Base-by-base conservation (phyloP, 2,113 vertebrate species). In the Paradoxurus hermaphroditus region DNA sequence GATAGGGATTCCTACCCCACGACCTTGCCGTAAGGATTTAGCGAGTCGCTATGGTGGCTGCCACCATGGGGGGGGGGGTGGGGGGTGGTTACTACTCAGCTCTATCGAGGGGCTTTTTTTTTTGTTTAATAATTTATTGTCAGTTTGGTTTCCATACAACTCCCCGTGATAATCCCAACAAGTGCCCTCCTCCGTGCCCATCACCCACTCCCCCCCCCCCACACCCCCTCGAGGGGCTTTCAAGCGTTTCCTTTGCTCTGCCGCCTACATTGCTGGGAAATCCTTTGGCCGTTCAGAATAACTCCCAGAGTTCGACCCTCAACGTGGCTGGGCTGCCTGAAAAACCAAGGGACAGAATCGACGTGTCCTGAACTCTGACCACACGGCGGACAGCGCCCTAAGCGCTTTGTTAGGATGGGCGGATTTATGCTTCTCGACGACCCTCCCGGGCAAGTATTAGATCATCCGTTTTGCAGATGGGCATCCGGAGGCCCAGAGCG, bases 301-400 rank as follows among this genome's bases (percentile, higher is more conserved):
- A 65, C 5, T 53, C 44, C n/a, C 34, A 31, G 93, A 11, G 34
- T 2, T n/a, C 46, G 87, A 16, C 21, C n/a, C 15, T 39, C 31
- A 29, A 8, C 13, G 31, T 31, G 41, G 12, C 39, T 25, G 11
- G 25, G 46, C 44, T 75, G 53, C 56, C n/a, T 49, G 18, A 62
- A 85, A 85, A 78, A 70, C 65, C 23, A 70, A 86, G 82, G 25
- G 46, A 25, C 19, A 13, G 44, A 85, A 34, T 31, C n/a, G 31
- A 29, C 0, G 0, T 11, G 29, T 9, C 4, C 2, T 86, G 83
- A 49, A 36, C 31, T 75, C 41, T 23, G 56, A 51, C 12, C 63
- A 67, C 0, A 0, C 7, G 59, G 62, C 44, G 49, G 82, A 3
- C 18, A 4, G 5, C 3, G 16, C 10, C 41, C 34, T 34, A 31